Base-by-base conservation (phyloP, 1,140 invertebrate species). In the Lepidurus packardi region DNA sequence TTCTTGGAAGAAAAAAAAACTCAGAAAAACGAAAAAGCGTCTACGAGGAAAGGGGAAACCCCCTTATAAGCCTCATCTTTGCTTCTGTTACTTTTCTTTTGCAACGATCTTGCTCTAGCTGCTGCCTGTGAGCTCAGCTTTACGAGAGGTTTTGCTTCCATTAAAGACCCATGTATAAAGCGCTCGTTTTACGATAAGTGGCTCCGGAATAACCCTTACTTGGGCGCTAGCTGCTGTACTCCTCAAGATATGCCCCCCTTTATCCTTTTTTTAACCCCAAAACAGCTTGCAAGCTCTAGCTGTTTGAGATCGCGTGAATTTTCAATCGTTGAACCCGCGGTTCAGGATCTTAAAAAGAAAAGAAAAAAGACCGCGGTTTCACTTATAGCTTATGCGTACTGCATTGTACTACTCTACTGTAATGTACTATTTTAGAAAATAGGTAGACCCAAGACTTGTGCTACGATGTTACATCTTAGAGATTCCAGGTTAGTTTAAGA, bases 141-240 rank as follows among this genome's bases (percentile, higher is more conserved):
- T 65, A 65, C 53, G 53, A 65, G 53, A 65, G 21, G 53, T 65
- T 65, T 65, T 65, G 53, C 53, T 65, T 65, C 53, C 53, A 65
- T 65, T 65, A 65, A 65, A 65, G 53, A 65, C 53, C 53, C 53
- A 65, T 65, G 53, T 65, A 65, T 65, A 65, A 65, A 16, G 53
- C 16, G 53, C 53, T 65, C 53, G n/a, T 65, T 65, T 65, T 65
- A 65, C 53, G 53, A 65, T 65, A 65, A 65, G 53, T 16, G 53
- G 53, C 53, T 65, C 13, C 8, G 53, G 53, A 65, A 65, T 65
- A 9, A 65, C 53, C 53, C 53, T 9, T 65, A 65, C 53, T 65
- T 65, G 53, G 7, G 21, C 53, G 53, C 53, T 65, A n/a, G 13
- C 53, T 65, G 21, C 53, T 65, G 53, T 65, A 65, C 13, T 65